Base-by-base conservation (phyloP, 2,888 invertebrate species). In the Entomobrya multifasciata region DNA sequence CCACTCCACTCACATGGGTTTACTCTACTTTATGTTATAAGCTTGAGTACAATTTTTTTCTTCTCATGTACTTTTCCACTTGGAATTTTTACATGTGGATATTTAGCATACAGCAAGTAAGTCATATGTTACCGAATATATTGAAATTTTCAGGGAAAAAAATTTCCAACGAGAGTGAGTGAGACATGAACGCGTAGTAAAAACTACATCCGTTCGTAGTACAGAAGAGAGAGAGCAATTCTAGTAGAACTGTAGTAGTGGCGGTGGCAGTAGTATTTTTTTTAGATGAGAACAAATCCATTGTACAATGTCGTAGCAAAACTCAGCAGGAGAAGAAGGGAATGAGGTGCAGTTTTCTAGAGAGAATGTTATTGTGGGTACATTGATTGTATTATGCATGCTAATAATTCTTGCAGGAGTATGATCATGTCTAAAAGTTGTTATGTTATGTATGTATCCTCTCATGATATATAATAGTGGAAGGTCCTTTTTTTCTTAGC, bases 111-210 rank as follows among this genome's bases (percentile, higher is more conserved):
- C 1, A 25, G 25, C 25, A 36, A 44, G 15, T 41, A 55, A 77
- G 77, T 77, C 77, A 77, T 77, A 77, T 77, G 77, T 77, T 77
- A 77, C 77, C 22, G 77, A 77, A 41, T 60, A 77, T 36, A 57
- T 47, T 25, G 44, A 25, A 70, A 70, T 67, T 67, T 20, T 67
- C 41, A 22, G 36, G 41, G 15, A 67, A 67, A 55, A n/a, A n/a
- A n/a, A n/a, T n/a, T 30, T 52, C 52, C 27, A 76, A n/a, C 52
- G 36, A 36, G 36, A 55, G 11, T 6, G n/a, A 52, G 11, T 25
- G 41, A 13, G 76, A 36, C 36, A 36, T 36, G 5, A 67, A 57
- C 30, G 20, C 49, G 44, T 44, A 49, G 52, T 49, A 70, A 65
- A 65, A 65, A n/a, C 41, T 65, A 36, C 36, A 36, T 36, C 36